Percentiles rank a stretch among this genome's conserved stretches.
Conservation (phyloP, 2,113 vertebrate genomes). For the Apteryx owenii region DNA sequence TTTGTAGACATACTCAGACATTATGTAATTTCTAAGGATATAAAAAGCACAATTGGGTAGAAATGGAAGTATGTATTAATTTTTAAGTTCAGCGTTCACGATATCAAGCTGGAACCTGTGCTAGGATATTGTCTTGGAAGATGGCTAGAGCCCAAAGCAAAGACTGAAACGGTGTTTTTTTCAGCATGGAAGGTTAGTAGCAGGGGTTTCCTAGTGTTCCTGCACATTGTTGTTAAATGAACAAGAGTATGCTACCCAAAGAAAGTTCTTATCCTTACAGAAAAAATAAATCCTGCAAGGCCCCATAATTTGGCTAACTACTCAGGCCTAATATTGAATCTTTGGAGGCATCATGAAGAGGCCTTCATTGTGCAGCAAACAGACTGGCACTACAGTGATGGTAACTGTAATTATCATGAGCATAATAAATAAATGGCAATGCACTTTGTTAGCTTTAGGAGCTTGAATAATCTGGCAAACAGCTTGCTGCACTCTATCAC, state of each 20-base stretch:
- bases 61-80: neutral
- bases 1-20: neutral
- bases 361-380: conserved; percentile 53
- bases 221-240: neutral
- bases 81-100: neutral
- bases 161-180: neutral
- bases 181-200: neutral
- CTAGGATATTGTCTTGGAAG: neutral
- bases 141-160: neutral
- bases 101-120: neutral
- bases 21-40: conserved; percentile 4
- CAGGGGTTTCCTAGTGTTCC: neutral
- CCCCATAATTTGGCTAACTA: conserved; percentile 43
- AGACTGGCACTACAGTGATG: conserved; percentile 59
- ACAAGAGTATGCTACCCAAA: neutral
- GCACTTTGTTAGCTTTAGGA: conserved; percentile 52
- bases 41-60: neutral
- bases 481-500: conserved; percentile 59
- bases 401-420: conserved; percentile 66
- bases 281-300: neutral
- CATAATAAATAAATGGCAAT: conserved; percentile 64
- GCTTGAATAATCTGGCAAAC: conserved; percentile 57
- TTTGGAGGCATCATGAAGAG: conserved; percentile 58
- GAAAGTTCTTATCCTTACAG: neutral
- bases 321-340: conserved; percentile 40